Evolutionary conservation across 2,888 invertebrate species (phyloP).

Genomic region (Drosophila putrida): DNA sequence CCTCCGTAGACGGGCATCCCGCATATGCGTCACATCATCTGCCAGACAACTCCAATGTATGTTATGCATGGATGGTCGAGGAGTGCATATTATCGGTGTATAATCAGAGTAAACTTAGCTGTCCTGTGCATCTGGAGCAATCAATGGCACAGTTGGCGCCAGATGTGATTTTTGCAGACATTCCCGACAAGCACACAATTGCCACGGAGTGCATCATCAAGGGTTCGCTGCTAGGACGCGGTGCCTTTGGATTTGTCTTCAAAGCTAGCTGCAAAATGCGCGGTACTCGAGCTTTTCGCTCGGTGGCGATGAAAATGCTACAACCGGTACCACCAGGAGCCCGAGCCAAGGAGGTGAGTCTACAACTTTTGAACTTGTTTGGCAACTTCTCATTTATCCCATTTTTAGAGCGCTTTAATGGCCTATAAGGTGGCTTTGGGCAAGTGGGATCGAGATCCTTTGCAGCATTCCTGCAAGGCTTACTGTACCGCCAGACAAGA

Average conservation of each 20-base stretch:
- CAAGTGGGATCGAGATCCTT: conserved; percentile 97
- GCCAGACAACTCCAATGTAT: conserved; percentile 84
- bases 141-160: conserved; percentile 94
- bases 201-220: conserved; percentile 93
- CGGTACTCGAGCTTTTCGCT: conserved; percentile 87
- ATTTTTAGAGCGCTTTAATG: conserved; percentile 83
- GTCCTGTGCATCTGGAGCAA: conserved; percentile 92
- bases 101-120: conserved; percentile 89
- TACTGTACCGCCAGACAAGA: conserved; percentile 98
- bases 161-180: conserved; percentile 96
- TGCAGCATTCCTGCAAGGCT: conserved; percentile 97
- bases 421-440: conserved; percentile 89
- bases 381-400: neutral
- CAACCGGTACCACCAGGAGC: conserved; percentile 95
- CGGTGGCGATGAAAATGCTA: conserved; percentile 97
- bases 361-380: neutral
- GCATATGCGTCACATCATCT: conserved; percentile 82
- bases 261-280: conserved; percentile 90
- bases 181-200: conserved; percentile 93
- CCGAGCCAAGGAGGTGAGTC: conserved; percentile 83
- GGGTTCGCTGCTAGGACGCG: conserved; percentile 94
- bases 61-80: conserved; percentile 96
- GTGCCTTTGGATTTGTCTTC: conserved; percentile 99
- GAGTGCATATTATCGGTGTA: conserved; percentile 97
- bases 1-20: conserved; percentile 92